These are phyloP conservation scores for Cyprinodon tularosa DNA, from an alignment of 2,113 vertebrate genomes.

Conservation along the genomic window DNA sequence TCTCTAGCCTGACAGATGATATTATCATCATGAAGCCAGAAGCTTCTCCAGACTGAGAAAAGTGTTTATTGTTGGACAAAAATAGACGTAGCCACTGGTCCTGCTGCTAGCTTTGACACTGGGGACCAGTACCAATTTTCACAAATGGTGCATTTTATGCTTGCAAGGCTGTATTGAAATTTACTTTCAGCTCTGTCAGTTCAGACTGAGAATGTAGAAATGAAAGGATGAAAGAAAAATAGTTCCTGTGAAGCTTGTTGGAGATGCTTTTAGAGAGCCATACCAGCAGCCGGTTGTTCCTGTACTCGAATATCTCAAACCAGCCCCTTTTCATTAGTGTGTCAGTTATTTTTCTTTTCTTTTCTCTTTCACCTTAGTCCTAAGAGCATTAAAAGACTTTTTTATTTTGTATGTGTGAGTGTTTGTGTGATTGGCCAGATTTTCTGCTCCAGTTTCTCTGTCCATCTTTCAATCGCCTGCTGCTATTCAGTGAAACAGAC, in stretches of 20 bases:
- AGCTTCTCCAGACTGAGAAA: neutral
- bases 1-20: neutral
- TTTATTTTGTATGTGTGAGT: constrained; percentile 15
- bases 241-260: neutral
- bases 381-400: constrained; percentile 1
- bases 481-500: constrained; percentile 39
- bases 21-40: constrained; percentile 6
- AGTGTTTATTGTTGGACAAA: constrained; percentile 29
- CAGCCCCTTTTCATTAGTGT: neutral
- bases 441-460: constrained; percentile 78
- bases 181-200: neutral
- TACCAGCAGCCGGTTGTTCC: neutral
- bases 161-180: neutral
- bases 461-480: constrained; percentile 32
- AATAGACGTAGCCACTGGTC: constrained; percentile 30
- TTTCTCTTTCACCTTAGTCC: constrained; percentile 26
- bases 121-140: constrained; percentile 9
- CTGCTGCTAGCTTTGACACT: constrained; percentile 32
- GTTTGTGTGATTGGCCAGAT: constrained; percentile 66
- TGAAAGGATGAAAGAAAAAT: neutral
- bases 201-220: constrained; percentile 4
- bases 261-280: neutral
- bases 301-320: constrained; percentile 3
- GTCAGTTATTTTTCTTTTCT: constrained; percentile 49
- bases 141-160: constrained; percentile 4